Conservation (phyloP, 2,888 invertebrate species). For the Chironomus riparius region DNA sequence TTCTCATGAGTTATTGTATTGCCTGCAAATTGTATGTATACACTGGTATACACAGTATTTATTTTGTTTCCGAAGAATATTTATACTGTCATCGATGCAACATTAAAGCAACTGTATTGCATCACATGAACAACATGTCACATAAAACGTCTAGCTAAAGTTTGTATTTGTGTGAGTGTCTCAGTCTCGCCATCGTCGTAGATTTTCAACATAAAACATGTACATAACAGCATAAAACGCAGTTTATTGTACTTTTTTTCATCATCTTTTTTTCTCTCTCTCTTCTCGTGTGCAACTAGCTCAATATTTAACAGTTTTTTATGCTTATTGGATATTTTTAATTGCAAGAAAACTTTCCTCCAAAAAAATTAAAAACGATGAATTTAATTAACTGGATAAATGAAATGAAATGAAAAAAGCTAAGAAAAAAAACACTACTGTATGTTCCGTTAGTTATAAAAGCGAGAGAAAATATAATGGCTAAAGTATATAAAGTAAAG, state of each 20-base stretch:
- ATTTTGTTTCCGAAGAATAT: too few species aligned
- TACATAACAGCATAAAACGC: constrained; percentile 26
- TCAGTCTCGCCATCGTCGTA: constrained; percentile 13
- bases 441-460: too few species aligned
- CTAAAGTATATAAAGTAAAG: not conserved
- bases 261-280: constrained; percentile 8
- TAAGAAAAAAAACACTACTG: too few species aligned
- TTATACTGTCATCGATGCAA: not conserved
- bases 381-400: not conserved
- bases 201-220: constrained; percentile 22
- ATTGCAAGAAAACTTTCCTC: not conserved
- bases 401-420: not conserved
- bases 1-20: not conserved
- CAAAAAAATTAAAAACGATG: not conserved
- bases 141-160: constrained; percentile 20
- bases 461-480: not conserved
- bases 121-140: not conserved
- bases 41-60: too few species aligned
- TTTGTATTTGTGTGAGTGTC: not conserved
- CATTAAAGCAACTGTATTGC: not conserved
- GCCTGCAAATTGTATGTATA: not conserved
- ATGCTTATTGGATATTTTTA: constrained; percentile 21
- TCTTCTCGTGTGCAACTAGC: not conserved
- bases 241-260: constrained; percentile 26
- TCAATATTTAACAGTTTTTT: not conserved